Evolutionary conservation across 2,113 vertebrate species (phyloP), one percentile per base, ranked within the genome.

Genomic region (Drymodes brunneopygia): DNA sequence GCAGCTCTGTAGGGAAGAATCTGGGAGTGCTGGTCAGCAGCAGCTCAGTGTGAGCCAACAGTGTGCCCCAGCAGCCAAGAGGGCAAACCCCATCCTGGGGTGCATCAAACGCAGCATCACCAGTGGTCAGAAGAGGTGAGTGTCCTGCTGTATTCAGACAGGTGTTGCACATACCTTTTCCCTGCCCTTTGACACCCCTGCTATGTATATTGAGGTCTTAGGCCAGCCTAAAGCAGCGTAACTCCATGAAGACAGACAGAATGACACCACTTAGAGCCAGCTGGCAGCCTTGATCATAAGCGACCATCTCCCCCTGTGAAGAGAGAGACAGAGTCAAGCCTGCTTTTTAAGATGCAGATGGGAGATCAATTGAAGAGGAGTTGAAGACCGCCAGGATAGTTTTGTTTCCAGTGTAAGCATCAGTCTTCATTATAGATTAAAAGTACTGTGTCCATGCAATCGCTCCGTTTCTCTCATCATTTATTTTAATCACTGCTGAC

Each of bases 401-500:
- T 81, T 92, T 95, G 35, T 92, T 92, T 90, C 65, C 1, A 1
- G 42, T 84, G 5, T 18, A 86, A 92, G 16, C 71, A 94, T 83
- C 44, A 65, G 69, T 92, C 72, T 90, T 88, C 16, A 4, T 92
- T 78, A 65, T 4, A 62, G 74, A 81, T 66, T 71, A 88, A 86
- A 92, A 92, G 13, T 51, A 45, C 28, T 71, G n/a, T 69, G 65
- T 71, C 86, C 69, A 5, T 72, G 60, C 77, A 86, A 61, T 54
- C 12, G 10, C 29, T 91, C 27, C 15, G 19, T 86, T 90, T 90
- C 67, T 84, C 56, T 81, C 90, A 86, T 80, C 5, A 45, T 92
- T 96, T 92, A 40, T 90, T 96, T 91, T 94, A 87, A 92, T 95
- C 3, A 3, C 53, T 83, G 21, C 51, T 89, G 93, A 90, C 84